Evolutionary conservation across 2,113 vertebrate genomes (phyloP), one percentile per base, ranked within the genome.

Genomic region (Rhea americana): DNA sequence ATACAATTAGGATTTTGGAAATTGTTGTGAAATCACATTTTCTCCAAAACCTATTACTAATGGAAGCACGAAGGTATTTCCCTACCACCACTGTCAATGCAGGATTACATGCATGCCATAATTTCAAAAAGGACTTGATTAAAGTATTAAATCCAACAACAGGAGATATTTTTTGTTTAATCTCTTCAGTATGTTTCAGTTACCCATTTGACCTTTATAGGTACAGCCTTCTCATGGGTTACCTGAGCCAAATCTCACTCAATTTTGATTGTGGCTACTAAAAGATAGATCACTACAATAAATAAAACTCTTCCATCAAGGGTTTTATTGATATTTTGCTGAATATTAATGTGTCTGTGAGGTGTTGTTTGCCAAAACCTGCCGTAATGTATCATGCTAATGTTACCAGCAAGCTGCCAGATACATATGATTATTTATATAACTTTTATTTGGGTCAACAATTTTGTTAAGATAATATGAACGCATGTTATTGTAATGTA

Each of bases 201-300:
- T 73, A 77, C 73, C 68, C 43, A 30, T 62, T 87, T 35, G 43
- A 85, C 93, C 87, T 96, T 93, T 81, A 82, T 47, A 91, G 30
- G 15, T 68, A 86, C 20, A 62, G 17, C 25, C 14, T 84, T 91
- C 96, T 92, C 81, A 80, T 26, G 35, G 12, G 47, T n/a, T 94
- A 85, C 50, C 26, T 39, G 41, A 93, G n/a, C 35, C 32, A 85
- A 59, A 67, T 53, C 20, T 81, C 81, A 58, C 30, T 85, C 90
- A 72, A 84, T 93, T 93, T 94, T 53, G 20, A 19, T 59, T 87
- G 90, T 85, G 15, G 8, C 92, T 95, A 89, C 66, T 78, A 26
- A 67, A 76, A 28, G 30, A 41, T 28, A 76, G 47, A 85, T 71
- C 70, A 37, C 21, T 91, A 89, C 17, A 77, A 81, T 61, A 62